Evolutionary conservation across 2,888 invertebrate genomes (phyloP).

Genomic region (Lobophora halterata): DNA sequence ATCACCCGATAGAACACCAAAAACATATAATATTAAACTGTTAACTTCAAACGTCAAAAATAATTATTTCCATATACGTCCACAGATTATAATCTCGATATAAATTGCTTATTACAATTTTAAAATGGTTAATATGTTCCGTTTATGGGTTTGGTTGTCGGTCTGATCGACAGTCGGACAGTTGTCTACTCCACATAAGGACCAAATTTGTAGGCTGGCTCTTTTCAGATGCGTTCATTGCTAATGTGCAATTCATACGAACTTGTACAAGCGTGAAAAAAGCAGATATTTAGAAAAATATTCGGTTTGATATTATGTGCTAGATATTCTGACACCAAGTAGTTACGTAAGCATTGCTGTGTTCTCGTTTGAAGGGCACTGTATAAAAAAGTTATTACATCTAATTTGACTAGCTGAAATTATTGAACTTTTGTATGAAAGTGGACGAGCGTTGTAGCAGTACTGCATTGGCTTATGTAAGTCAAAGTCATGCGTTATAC

Average conservation of each 20-base stretch:
- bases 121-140: slow-evolving; percentile 63
- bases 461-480: too few species aligned
- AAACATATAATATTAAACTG: slow-evolving; percentile 20
- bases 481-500: too few species aligned
- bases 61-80: slow-evolving; percentile 53
- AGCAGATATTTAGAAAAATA: slow-evolving; percentile 9
- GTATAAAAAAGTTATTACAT: too few species aligned
- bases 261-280: slow-evolving; percentile 14
- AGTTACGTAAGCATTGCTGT: too few species aligned
- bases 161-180: slow-evolving; percentile 61
- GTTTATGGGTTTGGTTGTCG: slow-evolving; percentile 50
- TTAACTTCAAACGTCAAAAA: slow-evolving; percentile 44
- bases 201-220: slow-evolving; percentile 29
- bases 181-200: slow-evolving; percentile 40
- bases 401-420: too few species aligned
- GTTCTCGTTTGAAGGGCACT: too few species aligned
- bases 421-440: too few species aligned
- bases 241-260: slow-evolving; percentile 24
- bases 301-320: too few species aligned
- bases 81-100: slow-evolving; percentile 43
- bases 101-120: slow-evolving; percentile 67
- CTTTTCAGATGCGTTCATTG: slow-evolving; percentile 35
- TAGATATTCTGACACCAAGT: too few species aligned
- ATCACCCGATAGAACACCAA: background rate
- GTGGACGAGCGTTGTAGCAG: too few species aligned